These are phyloP conservation scores for Rhyzopertha dominica DNA, from an alignment of 1,140 invertebrate species.

Conservation along the genomic window DNA sequence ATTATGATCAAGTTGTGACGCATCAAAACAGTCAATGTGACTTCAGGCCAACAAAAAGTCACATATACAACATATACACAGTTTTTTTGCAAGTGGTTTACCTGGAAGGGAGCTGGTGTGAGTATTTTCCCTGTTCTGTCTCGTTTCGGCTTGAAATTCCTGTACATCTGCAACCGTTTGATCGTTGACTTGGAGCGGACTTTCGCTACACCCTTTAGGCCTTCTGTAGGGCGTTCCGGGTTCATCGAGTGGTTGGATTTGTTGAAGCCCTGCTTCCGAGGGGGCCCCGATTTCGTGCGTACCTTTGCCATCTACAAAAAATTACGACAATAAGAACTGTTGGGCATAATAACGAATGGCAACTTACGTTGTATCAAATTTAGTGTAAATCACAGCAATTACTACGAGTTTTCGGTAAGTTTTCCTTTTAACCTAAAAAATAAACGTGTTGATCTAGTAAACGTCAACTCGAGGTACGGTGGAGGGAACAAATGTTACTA, in stretches of 20 bases:
- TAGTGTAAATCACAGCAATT: too few species aligned
- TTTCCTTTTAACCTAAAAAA: too few species aligned
- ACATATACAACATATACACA: constrained; percentile 1
- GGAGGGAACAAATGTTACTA: too few species aligned
- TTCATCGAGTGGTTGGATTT: constrained; percentile 83
- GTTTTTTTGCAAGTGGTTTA: constrained; percentile 7
- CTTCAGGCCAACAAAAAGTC: background rate
- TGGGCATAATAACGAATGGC: too few species aligned
- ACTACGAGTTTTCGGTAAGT: too few species aligned
- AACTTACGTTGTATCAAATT: too few species aligned
- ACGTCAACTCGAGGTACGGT: too few species aligned
- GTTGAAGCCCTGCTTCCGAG: constrained; percentile 72
- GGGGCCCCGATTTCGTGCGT: constrained; percentile 58
- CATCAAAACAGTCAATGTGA: background rate
- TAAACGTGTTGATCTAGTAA: too few species aligned
- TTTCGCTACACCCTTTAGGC: constrained; percentile 79
- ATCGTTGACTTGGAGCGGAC: constrained; percentile 89
- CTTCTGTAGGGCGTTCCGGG: constrained; percentile 69
- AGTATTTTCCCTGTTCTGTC: constrained; percentile 90
- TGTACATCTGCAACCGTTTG: constrained; percentile 95
- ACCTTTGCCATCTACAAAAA: constrained; percentile 63
- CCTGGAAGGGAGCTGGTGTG: constrained; percentile 81
- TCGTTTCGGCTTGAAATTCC: constrained; percentile 92
- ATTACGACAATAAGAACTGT: too few species aligned
- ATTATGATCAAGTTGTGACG: too few species aligned